Evolutionary conservation across 2,888 invertebrate species (phyloP).

Genomic region (Amphipyra berbera): DNA sequence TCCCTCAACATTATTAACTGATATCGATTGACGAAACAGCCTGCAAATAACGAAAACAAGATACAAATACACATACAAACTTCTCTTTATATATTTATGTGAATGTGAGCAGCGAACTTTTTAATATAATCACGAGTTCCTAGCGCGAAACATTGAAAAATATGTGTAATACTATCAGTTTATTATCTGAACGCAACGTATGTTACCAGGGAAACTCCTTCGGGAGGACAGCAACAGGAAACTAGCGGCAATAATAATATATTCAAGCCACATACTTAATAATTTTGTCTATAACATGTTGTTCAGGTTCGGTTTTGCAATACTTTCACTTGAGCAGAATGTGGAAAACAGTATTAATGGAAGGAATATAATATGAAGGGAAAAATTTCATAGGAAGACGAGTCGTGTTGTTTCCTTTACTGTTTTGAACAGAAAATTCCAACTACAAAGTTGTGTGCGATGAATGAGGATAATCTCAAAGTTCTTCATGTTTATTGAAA

Average conservation of each 20-base stretch:
- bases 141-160: conserved; percentile 18
- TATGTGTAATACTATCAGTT: conserved; percentile 36
- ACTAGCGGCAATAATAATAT: conserved; percentile 27
- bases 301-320: conserved; percentile 9
- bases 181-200: conserved; percentile 31
- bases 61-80: background rate
- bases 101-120: conserved; percentile 1
- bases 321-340: conserved; percentile 11
- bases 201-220: conserved; percentile 26
- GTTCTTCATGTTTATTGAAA: conserved; percentile 37
- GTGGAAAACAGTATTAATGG: conserved; percentile 12
- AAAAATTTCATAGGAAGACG: conserved; percentile 20
- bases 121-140: conserved; percentile 16
- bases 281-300: conserved; percentile 28
- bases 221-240: conserved; percentile 33
- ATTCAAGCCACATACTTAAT: conserved; percentile 30
- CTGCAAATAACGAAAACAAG: conserved; percentile 1
- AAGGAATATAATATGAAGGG: conserved; percentile 15
- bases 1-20: conserved; percentile 15
- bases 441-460: conserved; percentile 27
- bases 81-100: background rate
- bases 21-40: conserved; percentile 7
- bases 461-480: conserved; percentile 31
- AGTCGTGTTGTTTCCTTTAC: conserved; percentile 24
- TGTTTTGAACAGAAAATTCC: conserved; percentile 26